Conservation (phyloP, 2,113 vertebrate species). For the Pheucticus melanocephalus region DNA sequence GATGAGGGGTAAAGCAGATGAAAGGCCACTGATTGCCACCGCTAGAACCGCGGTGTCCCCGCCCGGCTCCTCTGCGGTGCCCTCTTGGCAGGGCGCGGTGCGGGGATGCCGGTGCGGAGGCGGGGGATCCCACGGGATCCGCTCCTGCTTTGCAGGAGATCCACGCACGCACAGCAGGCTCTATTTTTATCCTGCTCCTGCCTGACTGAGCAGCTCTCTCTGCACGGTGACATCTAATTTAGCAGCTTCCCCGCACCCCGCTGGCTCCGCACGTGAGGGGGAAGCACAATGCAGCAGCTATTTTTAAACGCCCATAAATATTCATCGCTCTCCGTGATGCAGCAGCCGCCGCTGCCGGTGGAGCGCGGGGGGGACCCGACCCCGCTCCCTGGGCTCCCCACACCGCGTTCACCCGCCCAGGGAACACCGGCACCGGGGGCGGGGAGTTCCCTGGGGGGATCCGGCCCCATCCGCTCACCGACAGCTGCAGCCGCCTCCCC, state of each 20-base stretch:
- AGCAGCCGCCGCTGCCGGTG: neutral
- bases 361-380: neutral
- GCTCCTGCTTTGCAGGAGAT: conserved; percentile 9
- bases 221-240: conserved; percentile 60
- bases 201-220: conserved; percentile 55
- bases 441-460: neutral
- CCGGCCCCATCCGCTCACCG: neutral
- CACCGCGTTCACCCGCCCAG: neutral
- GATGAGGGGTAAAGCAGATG: fast-evolving
- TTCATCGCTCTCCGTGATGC: conserved; percentile 50
- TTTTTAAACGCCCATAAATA: conserved; percentile 66
- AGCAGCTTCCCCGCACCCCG: conserved; percentile 66
- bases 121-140: conserved; percentile 34
- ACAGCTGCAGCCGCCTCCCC: neutral
- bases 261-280: conserved; percentile 68
- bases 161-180: neutral
- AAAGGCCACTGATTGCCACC: fast-evolving
- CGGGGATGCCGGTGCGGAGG: neutral
- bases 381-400: neutral
- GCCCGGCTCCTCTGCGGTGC: neutral
- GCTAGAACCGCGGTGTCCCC: neutral
- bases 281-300: conserved; percentile 66
- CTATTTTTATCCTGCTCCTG: conserved; percentile 65
- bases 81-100: neutral
- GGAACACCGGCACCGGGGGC: neutral